Conservation (phyloP, 2,113 vertebrate genomes). For the Rhadina sibilatrix region DNA sequence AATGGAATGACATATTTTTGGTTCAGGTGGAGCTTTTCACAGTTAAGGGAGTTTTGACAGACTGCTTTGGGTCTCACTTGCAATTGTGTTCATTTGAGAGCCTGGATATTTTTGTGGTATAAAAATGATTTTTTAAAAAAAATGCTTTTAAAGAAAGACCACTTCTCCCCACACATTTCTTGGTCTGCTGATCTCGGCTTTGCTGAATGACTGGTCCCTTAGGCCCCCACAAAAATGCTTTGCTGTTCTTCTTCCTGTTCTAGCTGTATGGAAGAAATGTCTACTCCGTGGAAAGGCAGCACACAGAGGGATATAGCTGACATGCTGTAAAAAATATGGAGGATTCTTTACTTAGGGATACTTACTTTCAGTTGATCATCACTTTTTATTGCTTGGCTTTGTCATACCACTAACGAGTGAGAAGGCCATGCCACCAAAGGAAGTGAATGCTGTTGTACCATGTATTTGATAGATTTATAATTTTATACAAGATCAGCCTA, state of each 20-base stretch:
- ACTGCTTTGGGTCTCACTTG: not conserved
- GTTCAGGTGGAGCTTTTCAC: conserved; percentile 33
- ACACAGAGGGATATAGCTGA: not conserved
- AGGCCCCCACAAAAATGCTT: not conserved
- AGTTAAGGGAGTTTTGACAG: conserved; percentile 44
- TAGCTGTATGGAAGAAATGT: not conserved
- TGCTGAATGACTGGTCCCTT: not conserved
- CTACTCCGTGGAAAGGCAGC: not conserved
- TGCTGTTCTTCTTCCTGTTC: not conserved
- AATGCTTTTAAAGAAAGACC: not conserved
- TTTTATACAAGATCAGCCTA: not conserved
- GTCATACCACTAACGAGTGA: not conserved
- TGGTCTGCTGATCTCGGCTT: not conserved
- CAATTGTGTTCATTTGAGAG: not conserved
- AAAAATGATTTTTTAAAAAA: not conserved
- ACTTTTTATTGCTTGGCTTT: conserved; percentile 4
- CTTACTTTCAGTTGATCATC: not conserved
- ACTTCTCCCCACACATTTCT: not conserved
- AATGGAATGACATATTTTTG: conserved; percentile 46
- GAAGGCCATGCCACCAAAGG: not conserved
- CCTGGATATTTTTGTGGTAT: conserved; percentile 26
- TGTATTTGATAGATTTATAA: not conserved
- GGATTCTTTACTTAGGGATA: not conserved
- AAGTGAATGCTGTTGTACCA: not conserved
- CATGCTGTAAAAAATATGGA: not conserved